Base-by-base conservation (phyloP, 2,888 invertebrate species). In the Halictus quadricinctus region DNA sequence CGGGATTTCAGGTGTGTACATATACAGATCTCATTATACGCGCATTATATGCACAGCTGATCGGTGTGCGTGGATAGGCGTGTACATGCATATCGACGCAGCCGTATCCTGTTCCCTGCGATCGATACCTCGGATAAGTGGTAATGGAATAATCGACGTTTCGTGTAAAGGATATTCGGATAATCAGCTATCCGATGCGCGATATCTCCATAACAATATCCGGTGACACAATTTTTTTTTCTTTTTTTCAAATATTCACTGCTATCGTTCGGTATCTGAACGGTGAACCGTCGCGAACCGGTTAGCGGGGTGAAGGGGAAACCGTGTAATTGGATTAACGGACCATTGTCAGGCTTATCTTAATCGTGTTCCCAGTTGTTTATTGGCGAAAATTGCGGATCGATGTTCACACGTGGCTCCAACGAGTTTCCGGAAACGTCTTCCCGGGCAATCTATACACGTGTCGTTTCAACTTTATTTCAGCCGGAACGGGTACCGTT, bases 101-200 rank as follows among this genome's bases (percentile, higher is more conserved):
- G 25, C 29, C 69, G 81, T 86, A 84, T 90, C 84, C 88, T 81
- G 88, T 90, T 86, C 80, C 64, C 46, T 15, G 66, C 85, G 89
- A 88, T 90, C 89, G 85, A 90, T 89, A 83, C 72, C 48, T 76
- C 83, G 90, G 89, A 90, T 90, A 90, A 90, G 83, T 85, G 83
- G 78, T 90, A 90, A 90, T 90, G 89, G 87, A 90, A 87, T 90
- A 90, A 90, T 90, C 90, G 90, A 90, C 84, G 82, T 90, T 90
- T 86, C 90, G 84, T 88, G 88, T 90, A 88, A 83, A 79, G 87
- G 85, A 89, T 90, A 90, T 87, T 86, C 84, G 87, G 80, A 79
- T 89, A 89, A 90, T 87, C 89, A 74, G 84, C 78, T 80, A 85
- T 79, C 79, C 84, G 80, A 88, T 80, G 76, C 83, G 76, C 83